phyloP scores from a whole-genome alignment of 2,888 invertebrate species.

The Boloria selene region DNA sequence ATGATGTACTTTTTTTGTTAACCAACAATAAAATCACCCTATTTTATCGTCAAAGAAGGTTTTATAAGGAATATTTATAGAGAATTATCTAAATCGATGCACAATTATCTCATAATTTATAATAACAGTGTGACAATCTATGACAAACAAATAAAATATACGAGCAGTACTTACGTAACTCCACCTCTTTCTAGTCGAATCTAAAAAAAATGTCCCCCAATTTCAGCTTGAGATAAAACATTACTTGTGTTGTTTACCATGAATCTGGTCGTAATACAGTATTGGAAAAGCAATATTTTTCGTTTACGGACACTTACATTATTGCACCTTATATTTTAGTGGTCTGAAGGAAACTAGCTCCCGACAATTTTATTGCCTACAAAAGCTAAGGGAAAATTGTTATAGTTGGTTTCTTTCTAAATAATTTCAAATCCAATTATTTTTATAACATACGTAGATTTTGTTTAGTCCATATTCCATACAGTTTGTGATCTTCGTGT shows the following conservation, averaged over 20 bases:
- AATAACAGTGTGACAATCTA: no score
- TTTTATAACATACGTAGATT: background rate
- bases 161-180: no score
- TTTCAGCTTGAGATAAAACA: background rate
- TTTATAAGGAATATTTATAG: no score
- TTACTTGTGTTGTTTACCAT: background rate
- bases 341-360: conserved; percentile 37
- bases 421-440: background rate
- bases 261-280: conserved; percentile 2
- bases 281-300: conserved; percentile 30
- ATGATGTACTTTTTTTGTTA: no score
- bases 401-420: background rate
- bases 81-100: no score
- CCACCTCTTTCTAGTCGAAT: no score
- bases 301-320: conserved; percentile 33
- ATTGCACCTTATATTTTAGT: conserved; percentile 40
- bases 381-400: conserved; percentile 5
- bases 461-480: no score
- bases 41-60: no score
- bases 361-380: conserved; percentile 32
- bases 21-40: no score
- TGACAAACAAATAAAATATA: no score
- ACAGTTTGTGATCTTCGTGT: no score
- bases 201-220: background rate
- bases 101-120: no score